Conservation (phyloP, 2,888 invertebrate species). For the Hypselothyrea guttata region DNA sequence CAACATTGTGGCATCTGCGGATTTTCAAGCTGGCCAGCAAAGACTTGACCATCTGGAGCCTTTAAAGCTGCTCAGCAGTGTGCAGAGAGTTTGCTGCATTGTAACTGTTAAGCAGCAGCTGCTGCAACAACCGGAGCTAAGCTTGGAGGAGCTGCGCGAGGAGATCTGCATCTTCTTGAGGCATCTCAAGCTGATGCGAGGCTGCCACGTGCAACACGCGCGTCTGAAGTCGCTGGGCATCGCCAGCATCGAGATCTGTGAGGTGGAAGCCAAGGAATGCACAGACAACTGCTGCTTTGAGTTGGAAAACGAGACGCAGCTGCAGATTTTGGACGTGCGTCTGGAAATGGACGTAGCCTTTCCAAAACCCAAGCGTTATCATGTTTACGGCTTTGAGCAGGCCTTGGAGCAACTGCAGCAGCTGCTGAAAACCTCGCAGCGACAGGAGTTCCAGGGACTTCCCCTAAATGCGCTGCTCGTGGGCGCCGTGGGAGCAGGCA, state of each 20-base stretch:
- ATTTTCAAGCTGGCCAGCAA: constrained; percentile 26
- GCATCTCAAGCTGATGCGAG: constrained; percentile 37
- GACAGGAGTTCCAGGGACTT: constrained; percentile 20
- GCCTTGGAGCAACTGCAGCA: constrained; percentile 65
- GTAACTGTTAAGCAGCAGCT: constrained; percentile 39
- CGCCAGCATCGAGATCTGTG: constrained; percentile 52
- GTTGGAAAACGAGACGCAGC: constrained; percentile 41
- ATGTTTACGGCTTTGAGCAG: constrained; percentile 61
- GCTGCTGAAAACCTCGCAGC: constrained; percentile 42
- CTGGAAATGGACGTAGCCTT: constrained; percentile 26
- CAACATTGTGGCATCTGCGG: constrained; percentile 49
- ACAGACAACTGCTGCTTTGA: constrained; percentile 41
- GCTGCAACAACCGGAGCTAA: constrained; percentile 21
- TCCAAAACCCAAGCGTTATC: constrained; percentile 5
- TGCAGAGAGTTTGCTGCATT: constrained; percentile 32
- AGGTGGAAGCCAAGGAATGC: constrained; percentile 14
- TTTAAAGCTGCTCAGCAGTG: background rate
- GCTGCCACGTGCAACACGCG: constrained; percentile 49
- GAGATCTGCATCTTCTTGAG: constrained; percentile 43
- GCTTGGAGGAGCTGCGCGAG: constrained; percentile 28
- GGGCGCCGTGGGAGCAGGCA: constrained; percentile 85
- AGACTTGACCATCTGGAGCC: constrained; percentile 29
- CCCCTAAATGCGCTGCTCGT: constrained; percentile 72
- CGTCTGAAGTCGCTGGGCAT: constrained; percentile 58
- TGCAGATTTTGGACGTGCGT: constrained; percentile 64